These are phyloP conservation scores for Orchestes rusci DNA, from an alignment of 2,888 invertebrate species.

Conservation along the genomic window DNA sequence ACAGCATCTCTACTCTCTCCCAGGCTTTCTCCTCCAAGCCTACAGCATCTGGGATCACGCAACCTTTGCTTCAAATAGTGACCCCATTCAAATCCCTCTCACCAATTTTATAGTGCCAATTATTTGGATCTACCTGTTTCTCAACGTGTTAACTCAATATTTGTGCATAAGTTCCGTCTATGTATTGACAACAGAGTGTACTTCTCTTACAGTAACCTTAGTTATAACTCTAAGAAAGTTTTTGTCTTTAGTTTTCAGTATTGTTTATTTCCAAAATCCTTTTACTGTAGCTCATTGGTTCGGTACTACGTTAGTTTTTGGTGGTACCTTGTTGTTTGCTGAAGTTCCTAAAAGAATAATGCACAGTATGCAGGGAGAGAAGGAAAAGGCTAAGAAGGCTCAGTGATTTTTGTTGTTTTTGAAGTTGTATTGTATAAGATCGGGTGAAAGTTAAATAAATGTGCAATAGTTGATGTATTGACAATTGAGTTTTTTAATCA, in stretches of 20 bases:
- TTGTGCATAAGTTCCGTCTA: slow-evolving; percentile 94
- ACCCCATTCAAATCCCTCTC: slow-evolving; percentile 50
- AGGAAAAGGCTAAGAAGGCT: slow-evolving; percentile 2
- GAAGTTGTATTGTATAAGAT: too few relatives aligned
- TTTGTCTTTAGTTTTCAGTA: slow-evolving; percentile 89
- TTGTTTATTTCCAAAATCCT: slow-evolving; percentile 88
- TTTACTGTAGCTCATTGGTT: slow-evolving; percentile 89
- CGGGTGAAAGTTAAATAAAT: too few relatives aligned
- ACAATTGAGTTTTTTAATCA: too few relatives aligned
- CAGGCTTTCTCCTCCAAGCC: slow-evolving; percentile 76
- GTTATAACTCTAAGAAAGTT: slow-evolving; percentile 96
- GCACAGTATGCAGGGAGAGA: slow-evolving; percentile 1
- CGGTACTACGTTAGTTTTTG: slow-evolving; percentile 83
- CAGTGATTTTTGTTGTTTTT: not conserved
- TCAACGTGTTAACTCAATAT: slow-evolving; percentile 85
- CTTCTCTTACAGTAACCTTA: slow-evolving; percentile 89
- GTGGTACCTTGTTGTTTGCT: slow-evolving; percentile 88
- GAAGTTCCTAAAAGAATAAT: slow-evolving; percentile 50
- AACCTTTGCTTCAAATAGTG: slow-evolving; percentile 61
- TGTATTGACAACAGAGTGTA: slow-evolving; percentile 86
- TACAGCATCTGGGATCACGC: slow-evolving; percentile 73
- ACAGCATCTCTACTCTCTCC: slow-evolving; percentile 82
- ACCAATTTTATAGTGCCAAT: slow-evolving; percentile 60
- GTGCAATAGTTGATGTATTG: too few relatives aligned
- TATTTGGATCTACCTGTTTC: slow-evolving; percentile 68